Conservation (phyloP, 1,140 invertebrate species). For the Cotesia typhae region DNA sequence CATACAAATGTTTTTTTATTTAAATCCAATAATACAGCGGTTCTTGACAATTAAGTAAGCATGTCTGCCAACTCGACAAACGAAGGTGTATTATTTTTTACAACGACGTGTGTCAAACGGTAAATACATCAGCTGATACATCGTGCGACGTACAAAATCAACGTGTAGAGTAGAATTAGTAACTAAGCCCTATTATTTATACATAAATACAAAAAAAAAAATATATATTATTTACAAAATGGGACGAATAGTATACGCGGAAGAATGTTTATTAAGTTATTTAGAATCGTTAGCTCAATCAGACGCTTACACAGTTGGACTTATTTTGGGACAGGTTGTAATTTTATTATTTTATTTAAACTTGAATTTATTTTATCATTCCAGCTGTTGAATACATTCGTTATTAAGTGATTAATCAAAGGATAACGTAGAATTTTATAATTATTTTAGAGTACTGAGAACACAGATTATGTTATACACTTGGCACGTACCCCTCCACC, state of each 20-base stretch:
- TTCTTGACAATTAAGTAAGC: background rate
- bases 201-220: background rate
- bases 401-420: background rate
- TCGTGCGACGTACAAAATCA: slow-evolving; percentile 7
- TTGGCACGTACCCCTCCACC: slow-evolving; percentile 76
- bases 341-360: slow-evolving; percentile 33
- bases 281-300: slow-evolving; percentile 57
- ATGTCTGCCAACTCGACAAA: slow-evolving; percentile 21
- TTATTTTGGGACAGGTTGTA: slow-evolving; percentile 75
- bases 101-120: background rate
- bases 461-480: slow-evolving; percentile 77
- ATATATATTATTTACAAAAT: slow-evolving; percentile 49
- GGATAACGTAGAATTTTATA: slow-evolving; percentile 17
- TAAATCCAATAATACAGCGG: no score
- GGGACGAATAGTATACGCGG: slow-evolving; percentile 64
- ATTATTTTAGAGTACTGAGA: slow-evolving; percentile 64
- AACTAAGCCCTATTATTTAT: background rate
- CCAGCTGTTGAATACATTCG: slow-evolving; percentile 8
- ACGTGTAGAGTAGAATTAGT: background rate
- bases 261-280: slow-evolving; percentile 63
- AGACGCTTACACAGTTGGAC: slow-evolving; percentile 70
- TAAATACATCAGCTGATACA: slow-evolving; percentile 35
- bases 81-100: background rate
- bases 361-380: slow-evolving; percentile 23
- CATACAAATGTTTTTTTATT: no score